phyloP scores from a whole-genome alignment of 2,113 vertebrate genomes.

The Phasianus colchicus region DNA sequence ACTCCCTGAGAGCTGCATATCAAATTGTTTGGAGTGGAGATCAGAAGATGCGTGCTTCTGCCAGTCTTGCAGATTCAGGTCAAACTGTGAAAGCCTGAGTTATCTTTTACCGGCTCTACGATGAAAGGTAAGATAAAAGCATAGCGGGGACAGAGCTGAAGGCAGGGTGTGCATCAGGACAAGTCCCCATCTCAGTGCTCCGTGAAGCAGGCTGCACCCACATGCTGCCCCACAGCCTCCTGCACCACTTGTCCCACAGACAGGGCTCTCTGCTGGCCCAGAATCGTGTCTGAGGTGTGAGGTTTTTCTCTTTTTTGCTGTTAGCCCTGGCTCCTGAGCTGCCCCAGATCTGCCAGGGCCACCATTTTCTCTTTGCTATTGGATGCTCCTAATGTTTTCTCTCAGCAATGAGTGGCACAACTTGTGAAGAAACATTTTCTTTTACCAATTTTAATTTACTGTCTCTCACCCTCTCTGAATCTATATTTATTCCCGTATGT shows the following conservation, averaged over 20 bases:
- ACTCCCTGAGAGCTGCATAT: conserved; percentile 38
- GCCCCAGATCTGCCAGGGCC: accelerated
- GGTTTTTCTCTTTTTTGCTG: accelerated
- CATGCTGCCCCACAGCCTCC: accelerated
- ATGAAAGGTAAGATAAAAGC: background rate
- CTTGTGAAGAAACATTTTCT: background rate
- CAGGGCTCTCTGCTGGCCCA: background rate
- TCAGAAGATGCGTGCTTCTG: conserved; percentile 36
- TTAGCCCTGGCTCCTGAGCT: accelerated
- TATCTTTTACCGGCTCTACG: background rate
- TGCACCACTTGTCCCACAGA: accelerated
- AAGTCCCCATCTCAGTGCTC: accelerated
- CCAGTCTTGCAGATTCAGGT: conserved; percentile 33
- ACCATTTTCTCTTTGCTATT: accelerated
- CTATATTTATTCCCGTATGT: conserved; percentile 28
- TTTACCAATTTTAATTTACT: conserved; percentile 1
- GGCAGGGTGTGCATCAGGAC: background rate
- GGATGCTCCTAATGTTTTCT: background rate
- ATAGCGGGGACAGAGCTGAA: background rate
- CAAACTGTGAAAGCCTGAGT: conserved; percentile 37
- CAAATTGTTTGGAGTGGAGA: background rate
- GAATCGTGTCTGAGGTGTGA: accelerated
- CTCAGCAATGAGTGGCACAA: background rate
- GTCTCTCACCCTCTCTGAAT: conserved; percentile 40
- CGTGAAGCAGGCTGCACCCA: accelerated